A percentile compares a stretch with the other conserved stretches of the same genome.
These are phyloP conservation scores for Cistogaster globosa DNA, from an alignment of 2,888 invertebrate genomes.

Conservation along the genomic window DNA sequence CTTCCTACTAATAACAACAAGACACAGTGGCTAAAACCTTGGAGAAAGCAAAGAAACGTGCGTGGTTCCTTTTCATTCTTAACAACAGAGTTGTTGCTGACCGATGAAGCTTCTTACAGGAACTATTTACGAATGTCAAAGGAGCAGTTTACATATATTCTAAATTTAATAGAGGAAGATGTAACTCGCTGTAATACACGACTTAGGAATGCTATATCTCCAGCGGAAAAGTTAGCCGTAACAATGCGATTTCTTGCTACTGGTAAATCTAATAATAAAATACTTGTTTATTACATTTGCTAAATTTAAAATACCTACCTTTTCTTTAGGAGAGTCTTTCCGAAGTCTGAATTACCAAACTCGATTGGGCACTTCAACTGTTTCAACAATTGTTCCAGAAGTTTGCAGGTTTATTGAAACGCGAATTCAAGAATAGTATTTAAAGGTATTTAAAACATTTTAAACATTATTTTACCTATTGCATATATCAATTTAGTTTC, in stretches of 20 bases:
- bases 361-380: slow-evolving; percentile 7
- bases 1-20: too few relatives aligned
- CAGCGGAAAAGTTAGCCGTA: slow-evolving; percentile 35
- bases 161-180: background rate
- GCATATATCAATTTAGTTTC: slow-evolving; percentile 26
- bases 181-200: background rate
- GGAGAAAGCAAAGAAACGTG: background rate
- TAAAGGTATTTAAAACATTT: background rate
- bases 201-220: slow-evolving; percentile 9
- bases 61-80: slow-evolving; percentile 18
- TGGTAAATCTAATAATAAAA: slow-evolving; percentile 15
- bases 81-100: background rate
- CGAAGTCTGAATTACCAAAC: slow-evolving; percentile 29
- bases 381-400: too few relatives aligned
- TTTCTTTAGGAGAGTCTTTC: slow-evolving; percentile 27
- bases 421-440: background rate
- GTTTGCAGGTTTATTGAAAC: too few relatives aligned
- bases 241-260: slow-evolving; percentile 43
- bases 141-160: slow-evolving; percentile 12
- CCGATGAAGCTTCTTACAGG: slow-evolving; percentile 10
- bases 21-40: background rate
- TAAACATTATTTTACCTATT: slow-evolving; percentile 9
- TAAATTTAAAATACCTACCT: slow-evolving; percentile 1
- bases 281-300: background rate
- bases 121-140: slow-evolving; percentile 34